These are phyloP conservation scores for Drosophila eohydei DNA, from an alignment of 2,888 invertebrate species.

Conservation along the genomic window DNA sequence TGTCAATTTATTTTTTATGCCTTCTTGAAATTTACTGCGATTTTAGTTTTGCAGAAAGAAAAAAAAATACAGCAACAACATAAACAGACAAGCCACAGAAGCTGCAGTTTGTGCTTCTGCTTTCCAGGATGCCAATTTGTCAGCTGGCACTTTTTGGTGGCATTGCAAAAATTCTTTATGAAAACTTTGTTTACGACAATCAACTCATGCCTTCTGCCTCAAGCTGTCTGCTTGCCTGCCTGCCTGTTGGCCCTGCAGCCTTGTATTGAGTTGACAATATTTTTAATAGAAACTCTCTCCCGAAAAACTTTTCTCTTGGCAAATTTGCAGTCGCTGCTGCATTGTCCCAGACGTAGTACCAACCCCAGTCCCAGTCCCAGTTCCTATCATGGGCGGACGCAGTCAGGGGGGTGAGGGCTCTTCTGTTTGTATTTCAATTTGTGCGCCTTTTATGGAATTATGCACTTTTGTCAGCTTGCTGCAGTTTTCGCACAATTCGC, in stretches of 20 bases:
- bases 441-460: conserved; percentile 78
- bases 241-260: conserved; percentile 11
- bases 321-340: conserved; percentile 55
- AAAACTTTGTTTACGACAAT: conserved; percentile 80
- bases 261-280: conserved; percentile 81
- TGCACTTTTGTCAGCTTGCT: conserved; percentile 73
- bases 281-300: conserved; percentile 76
- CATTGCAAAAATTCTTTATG: conserved; percentile 71
- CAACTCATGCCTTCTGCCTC: conserved; percentile 55
- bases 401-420: conserved; percentile 15
- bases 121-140: conserved; percentile 76
- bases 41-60: conserved; percentile 43
- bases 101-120: conserved; percentile 26
- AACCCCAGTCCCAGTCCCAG: not conserved
- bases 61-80: not conserved
- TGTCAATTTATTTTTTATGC: conserved; percentile 79
- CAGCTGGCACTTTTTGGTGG: conserved; percentile 68
- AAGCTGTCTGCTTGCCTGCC: conserved; percentile 19
- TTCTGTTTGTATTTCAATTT: conserved; percentile 77
- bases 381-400: not conserved
- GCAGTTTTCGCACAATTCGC: conserved; percentile 44
- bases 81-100: conserved; percentile 30
- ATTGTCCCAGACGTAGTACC: conserved; percentile 33
- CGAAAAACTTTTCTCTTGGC: conserved; percentile 65
- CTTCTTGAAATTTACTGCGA: conserved; percentile 69